These are phyloP conservation scores for Conops quadrifasciatus DNA, from an alignment of 2,888 invertebrate species.

Conservation along the genomic window DNA sequence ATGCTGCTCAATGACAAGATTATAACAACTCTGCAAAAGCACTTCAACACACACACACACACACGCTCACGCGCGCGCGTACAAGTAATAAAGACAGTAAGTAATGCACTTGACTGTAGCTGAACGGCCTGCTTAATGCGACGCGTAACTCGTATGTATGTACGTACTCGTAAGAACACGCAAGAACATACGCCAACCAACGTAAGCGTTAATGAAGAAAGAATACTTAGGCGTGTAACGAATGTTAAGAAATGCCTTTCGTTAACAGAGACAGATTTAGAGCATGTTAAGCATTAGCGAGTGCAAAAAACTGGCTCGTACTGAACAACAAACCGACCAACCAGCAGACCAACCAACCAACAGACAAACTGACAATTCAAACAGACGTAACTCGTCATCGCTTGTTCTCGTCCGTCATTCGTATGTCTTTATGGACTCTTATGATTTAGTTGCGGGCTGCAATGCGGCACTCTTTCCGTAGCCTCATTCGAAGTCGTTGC, in stretches of 20 bases:
- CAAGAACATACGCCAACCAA: background rate
- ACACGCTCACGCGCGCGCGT: constrained; percentile 1
- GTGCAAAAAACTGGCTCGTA: no score
- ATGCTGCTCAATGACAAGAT: constrained; percentile 19
- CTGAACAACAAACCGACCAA: no score
- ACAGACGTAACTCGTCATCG: background rate
- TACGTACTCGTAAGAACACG: no score
- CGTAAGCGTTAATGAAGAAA: background rate
- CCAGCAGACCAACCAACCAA: no score
- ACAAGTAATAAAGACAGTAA: no score
- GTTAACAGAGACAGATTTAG: background rate
- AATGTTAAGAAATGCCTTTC: no score
- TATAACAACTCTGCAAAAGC: constrained; percentile 3
- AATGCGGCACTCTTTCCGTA: background rate
- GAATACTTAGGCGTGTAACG: no score
- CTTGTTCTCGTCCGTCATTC: background rate
- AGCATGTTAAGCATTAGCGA: constrained; percentile 15
- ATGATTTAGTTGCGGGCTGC: background rate
- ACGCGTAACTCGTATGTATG: no score
- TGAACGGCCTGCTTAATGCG: no score
- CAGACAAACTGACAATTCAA: no score
- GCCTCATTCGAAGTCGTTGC: background rate
- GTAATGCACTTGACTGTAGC: no score
- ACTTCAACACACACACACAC: constrained; percentile 15
- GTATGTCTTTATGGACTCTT: background rate